These are phyloP conservation scores for Cactoblastis cactorum DNA, from an alignment of 2,888 invertebrate genomes.

Conservation along the genomic window DNA sequence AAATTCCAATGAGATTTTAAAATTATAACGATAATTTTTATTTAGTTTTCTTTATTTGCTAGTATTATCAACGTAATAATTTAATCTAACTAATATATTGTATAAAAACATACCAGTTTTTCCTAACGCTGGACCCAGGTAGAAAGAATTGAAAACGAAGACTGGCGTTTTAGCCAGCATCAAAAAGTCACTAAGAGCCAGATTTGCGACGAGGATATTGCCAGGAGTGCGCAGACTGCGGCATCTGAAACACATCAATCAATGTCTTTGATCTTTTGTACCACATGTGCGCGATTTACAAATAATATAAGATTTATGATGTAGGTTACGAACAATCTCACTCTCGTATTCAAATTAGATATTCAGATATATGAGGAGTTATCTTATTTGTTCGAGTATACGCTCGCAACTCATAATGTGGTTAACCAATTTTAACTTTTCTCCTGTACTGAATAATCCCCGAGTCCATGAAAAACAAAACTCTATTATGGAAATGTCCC, in stretches of 20 bases:
- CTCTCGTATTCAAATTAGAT: no score
- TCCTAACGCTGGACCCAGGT: constrained; percentile 85
- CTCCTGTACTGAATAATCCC: neutral
- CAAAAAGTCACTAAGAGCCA: constrained; percentile 86
- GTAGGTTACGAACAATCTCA: neutral
- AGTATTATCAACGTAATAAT: no score
- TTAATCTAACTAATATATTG: neutral
- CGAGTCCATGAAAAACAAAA: constrained; percentile 8
- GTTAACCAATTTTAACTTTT: neutral
- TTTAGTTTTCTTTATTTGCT: no score
- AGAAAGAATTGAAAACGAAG: constrained; percentile 86
- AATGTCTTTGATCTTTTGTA: constrained; percentile 15
- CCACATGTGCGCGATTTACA: neutral
- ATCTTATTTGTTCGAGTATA: neutral
- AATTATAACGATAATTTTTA: no score
- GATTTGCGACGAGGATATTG: constrained; percentile 86
- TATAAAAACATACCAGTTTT: constrained; percentile 77
- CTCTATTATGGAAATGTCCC: constrained; percentile 7
- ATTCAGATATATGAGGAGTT: no score
- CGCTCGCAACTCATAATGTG: neutral
- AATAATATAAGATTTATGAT: neutral
- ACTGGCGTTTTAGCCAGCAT: constrained; percentile 86
- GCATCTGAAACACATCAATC: constrained; percentile 74
- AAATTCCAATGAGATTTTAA: no score
- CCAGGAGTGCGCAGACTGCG: constrained; percentile 85